A percentile compares a stretch with the other conserved stretches of the same genome.
Evolutionary conservation across 2,113 vertebrate species (phyloP).

Genomic region (Haemorhous mexicanus): DNA sequence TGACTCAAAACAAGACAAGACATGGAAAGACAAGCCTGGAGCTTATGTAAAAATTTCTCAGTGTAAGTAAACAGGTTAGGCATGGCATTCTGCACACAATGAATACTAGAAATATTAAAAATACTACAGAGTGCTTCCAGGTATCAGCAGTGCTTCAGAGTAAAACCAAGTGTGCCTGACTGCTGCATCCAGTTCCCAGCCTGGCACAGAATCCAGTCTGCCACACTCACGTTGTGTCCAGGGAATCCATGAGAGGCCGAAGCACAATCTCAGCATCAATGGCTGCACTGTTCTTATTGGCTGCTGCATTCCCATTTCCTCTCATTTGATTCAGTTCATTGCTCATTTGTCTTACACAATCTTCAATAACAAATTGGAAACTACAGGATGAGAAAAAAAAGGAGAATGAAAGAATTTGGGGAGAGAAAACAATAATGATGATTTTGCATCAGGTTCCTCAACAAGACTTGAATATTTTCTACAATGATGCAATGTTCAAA

Average conservation of each 20-base stretch:
- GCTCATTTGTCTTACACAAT: constrained; percentile 95
- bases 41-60: background rate
- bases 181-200: background rate
- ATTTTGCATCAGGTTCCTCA: background rate
- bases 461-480: background rate
- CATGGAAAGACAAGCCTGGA: background rate
- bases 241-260: constrained; percentile 93
- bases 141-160: background rate
- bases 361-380: constrained; percentile 90
- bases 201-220: background rate
- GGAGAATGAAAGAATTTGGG: background rate
- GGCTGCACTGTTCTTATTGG: constrained; percentile 85
- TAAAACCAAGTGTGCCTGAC: background rate
- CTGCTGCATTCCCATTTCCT: constrained; percentile 70
- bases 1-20: background rate
- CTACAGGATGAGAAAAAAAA: constrained; percentile 52
- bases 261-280: constrained; percentile 91
- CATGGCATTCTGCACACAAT: background rate
- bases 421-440: background rate
- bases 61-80: background rate
- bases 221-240: constrained; percentile 89
- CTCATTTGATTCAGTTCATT: constrained; percentile 90
- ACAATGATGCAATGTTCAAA: background rate
- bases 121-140: background rate
- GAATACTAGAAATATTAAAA: background rate